Base-by-base conservation (phyloP, 2,888 invertebrate species). In the Melanotus villosus region DNA sequence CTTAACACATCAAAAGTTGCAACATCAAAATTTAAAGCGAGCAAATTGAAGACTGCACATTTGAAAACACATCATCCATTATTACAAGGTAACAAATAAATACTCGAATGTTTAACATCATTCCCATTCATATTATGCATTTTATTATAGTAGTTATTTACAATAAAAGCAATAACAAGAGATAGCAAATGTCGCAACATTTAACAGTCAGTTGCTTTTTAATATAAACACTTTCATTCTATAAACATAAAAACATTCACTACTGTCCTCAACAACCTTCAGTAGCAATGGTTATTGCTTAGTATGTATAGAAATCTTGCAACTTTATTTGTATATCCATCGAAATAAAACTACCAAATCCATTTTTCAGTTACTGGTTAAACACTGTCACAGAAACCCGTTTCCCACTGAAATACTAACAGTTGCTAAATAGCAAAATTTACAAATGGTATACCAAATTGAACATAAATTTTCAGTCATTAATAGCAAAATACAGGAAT, bases 221-320 rank as follows among this genome's bases (percentile, higher is more conserved):
- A n/a, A 34, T 26, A 9, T 32, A 38, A 19, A 34, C 32, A 52
- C 9, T n/a, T 21, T 56, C 54, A 47, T 50, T 50, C 16, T 57
- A 57, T 57, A 57, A 54, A 57, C 36, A 21, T 57, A 57, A 57
- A 57, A 57, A 57, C 38, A 57, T 21, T 23, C 38, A 38, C 12
- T 38, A 10, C 21, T 23, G 12, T 38, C 36, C 19, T 57, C 19
- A 54, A 36, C 36, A 54, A 36, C 19, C 32, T 26, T 34, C 38
- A 21, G 10, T 38, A 57, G 57, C 41, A 38, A 57, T 57, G 36
- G 38, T 41, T 57, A 57, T 57, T 57, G 57, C 41, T 57, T 23
- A 26, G 6, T 52, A 52, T 18, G 18, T 32, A 52, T 26, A 52
- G 18, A 16, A 16, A 7, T 7, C 26, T 43, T n/a, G n/a, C n/a